A percentile compares a stretch with the other conserved stretches of the same genome.
Evolutionary conservation across 2,113 vertebrate genomes (phyloP).

Genomic region (Morone saxatilis): DNA sequence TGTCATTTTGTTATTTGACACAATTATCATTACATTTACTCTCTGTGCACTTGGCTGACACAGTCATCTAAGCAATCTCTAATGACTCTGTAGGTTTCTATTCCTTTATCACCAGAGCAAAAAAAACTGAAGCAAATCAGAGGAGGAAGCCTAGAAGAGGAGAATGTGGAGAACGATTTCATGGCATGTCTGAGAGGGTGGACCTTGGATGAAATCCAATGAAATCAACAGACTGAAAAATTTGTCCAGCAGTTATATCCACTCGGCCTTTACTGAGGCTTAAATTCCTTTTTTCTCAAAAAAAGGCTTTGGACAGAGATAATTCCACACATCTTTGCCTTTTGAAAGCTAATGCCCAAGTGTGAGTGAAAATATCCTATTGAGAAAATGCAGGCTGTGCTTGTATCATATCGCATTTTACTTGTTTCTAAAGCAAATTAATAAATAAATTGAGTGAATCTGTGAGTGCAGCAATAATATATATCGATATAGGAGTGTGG

Average conservation of each 20-base stretch:
- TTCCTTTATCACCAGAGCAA: not conserved
- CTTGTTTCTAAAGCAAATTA: not conserved
- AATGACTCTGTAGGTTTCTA: not conserved
- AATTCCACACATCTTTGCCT: too few relatives aligned
- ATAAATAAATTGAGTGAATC: not conserved
- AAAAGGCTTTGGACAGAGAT: not conserved
- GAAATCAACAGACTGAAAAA: conserved; percentile 18
- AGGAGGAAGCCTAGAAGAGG: not conserved
- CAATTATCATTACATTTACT: not conserved
- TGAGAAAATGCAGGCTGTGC: not conserved
- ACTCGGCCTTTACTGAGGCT: not conserved
- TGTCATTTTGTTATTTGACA: not conserved
- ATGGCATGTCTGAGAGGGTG: not conserved
- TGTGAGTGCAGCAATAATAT: not conserved
- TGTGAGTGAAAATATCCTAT: not conserved
- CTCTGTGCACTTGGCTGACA: not conserved
- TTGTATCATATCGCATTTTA: not conserved
- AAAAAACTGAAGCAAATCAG: not conserved
- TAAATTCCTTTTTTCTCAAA: not conserved
- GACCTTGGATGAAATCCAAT: conserved; percentile 2
- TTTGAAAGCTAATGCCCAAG: not conserved
- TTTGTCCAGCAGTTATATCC: not conserved
- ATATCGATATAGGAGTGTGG: too few relatives aligned
- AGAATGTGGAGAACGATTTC: conserved; percentile 2
- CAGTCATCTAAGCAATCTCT: not conserved